These are phyloP conservation scores for Trypoxylus dichotomus DNA, from an alignment of 1,140 invertebrate genomes.

Conservation along the genomic window DNA sequence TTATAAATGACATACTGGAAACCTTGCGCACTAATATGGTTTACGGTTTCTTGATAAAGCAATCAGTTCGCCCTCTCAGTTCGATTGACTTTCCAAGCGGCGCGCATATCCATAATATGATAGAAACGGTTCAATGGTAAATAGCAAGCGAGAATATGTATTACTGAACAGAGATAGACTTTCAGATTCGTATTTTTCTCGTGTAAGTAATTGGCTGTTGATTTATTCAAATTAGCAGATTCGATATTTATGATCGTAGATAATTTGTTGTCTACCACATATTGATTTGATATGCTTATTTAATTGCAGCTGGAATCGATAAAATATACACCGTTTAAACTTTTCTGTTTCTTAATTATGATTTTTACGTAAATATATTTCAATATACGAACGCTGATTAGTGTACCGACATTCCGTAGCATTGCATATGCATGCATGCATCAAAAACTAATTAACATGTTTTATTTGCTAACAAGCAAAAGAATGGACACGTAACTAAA, in stretches of 20 bases:
- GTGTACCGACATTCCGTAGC: too few species aligned
- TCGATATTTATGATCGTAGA: neutral
- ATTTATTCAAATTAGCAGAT: neutral
- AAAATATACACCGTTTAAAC: neutral
- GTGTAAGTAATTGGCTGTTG: neutral
- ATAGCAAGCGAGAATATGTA: too few species aligned
- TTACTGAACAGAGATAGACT: too few species aligned
- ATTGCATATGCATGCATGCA: neutral
- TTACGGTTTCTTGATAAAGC: slow-evolving; percentile 1
- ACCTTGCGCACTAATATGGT: slow-evolving; percentile 4
- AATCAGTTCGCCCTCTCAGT: neutral
- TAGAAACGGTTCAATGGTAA: too few species aligned
- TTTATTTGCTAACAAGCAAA: neutral
- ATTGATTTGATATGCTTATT: too few species aligned
- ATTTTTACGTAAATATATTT: too few species aligned
- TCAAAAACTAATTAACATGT: neutral
- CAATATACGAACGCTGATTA: too few species aligned
- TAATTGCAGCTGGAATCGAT: neutral
- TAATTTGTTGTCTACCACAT: neutral
- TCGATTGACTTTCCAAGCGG: neutral
- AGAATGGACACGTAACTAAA: too few species aligned
- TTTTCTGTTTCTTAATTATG: too few species aligned
- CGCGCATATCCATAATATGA: too few species aligned
- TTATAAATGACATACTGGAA: neutral
- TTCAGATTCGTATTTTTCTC: neutral